Evolutionary conservation across 2,113 vertebrate species (phyloP).

Genomic region (Spea multiplicata): DNA sequence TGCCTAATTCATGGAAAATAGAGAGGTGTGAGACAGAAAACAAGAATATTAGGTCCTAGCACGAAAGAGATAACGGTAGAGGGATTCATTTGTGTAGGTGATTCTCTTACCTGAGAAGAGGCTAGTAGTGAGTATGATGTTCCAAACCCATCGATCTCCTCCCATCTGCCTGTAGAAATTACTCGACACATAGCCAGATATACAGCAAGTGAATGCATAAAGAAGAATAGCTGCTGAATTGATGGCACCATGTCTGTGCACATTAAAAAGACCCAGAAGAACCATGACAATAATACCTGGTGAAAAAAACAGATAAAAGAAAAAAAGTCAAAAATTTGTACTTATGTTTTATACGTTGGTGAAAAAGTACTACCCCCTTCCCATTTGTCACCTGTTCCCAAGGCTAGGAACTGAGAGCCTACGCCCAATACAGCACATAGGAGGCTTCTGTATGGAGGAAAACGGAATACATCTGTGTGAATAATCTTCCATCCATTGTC

Average conservation of each 20-base stretch:
- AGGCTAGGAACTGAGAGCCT: constrained; percentile 86
- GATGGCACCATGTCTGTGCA: constrained; percentile 86
- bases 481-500: constrained; percentile 95
- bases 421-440: constrained; percentile 85
- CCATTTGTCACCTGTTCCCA: constrained; percentile 73
- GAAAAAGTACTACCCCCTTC: background rate
- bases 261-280: constrained; percentile 84
- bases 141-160: constrained; percentile 89
- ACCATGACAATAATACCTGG: constrained; percentile 87
- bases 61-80: no score
- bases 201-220: constrained; percentile 87
- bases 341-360: background rate
- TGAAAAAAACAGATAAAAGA: background rate
- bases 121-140: constrained; percentile 86
- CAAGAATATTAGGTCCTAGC: background rate
- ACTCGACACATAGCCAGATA: constrained; percentile 86
- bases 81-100: background rate
- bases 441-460: constrained; percentile 81
- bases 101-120: constrained; percentile 80
- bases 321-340: background rate
- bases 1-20: no score
- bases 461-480: constrained; percentile 89
- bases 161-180: constrained; percentile 88
- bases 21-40: no score
- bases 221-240: constrained; percentile 86